Evolutionary conservation across 2,113 vertebrate species (phyloP).

Genomic region (Trachemys scripta): DNA sequence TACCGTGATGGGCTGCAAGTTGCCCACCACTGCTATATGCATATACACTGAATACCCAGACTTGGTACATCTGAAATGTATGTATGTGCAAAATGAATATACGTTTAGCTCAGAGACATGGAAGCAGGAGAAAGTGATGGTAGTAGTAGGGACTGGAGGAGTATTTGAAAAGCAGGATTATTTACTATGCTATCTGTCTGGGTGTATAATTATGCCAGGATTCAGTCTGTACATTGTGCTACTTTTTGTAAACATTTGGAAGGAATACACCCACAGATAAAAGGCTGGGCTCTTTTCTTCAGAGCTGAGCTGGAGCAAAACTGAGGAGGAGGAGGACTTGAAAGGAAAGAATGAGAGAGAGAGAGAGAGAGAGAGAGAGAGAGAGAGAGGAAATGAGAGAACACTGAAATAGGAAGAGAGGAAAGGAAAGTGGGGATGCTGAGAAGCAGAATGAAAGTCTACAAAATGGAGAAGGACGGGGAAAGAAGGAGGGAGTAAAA

Average conservation of each 20-base stretch:
- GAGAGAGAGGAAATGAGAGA: slow-evolving; percentile 6
- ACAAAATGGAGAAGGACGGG: slow-evolving; percentile 7
- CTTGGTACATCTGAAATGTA: neutral
- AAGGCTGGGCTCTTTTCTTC: slow-evolving; percentile 42
- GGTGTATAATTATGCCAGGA: slow-evolving; percentile 67
- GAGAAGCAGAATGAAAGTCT: neutral
- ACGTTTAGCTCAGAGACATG: slow-evolving; percentile 46
- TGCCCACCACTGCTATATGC: neutral
- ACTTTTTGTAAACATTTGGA: slow-evolving; percentile 74
- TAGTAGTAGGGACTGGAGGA: neutral
- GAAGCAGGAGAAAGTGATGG: slow-evolving; percentile 57
- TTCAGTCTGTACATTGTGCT: slow-evolving; percentile 69
- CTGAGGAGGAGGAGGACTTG: slow-evolving; percentile 31
- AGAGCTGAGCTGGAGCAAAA: slow-evolving; percentile 1
- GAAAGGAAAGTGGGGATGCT: neutral
- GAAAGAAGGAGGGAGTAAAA: slow-evolving; percentile 20
- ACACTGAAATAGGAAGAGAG: neutral
- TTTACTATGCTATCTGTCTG: slow-evolving; percentile 68
- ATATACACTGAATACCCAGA: neutral
- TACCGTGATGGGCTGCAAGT: too few relatives aligned
- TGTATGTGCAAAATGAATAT: slow-evolving; percentile 49
- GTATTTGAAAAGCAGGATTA: slow-evolving; percentile 61
- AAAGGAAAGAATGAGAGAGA: slow-evolving; percentile 7
- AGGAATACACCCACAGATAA: slow-evolving; percentile 55
- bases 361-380: slow-evolving; percentile 36